A percentile compares a stretch with the other conserved stretches of the same genome.
These are phyloP conservation scores for Phoxinus dragarum DNA, from an alignment of 2,797 vertebrate genomes.

Conservation along the genomic window DNA sequence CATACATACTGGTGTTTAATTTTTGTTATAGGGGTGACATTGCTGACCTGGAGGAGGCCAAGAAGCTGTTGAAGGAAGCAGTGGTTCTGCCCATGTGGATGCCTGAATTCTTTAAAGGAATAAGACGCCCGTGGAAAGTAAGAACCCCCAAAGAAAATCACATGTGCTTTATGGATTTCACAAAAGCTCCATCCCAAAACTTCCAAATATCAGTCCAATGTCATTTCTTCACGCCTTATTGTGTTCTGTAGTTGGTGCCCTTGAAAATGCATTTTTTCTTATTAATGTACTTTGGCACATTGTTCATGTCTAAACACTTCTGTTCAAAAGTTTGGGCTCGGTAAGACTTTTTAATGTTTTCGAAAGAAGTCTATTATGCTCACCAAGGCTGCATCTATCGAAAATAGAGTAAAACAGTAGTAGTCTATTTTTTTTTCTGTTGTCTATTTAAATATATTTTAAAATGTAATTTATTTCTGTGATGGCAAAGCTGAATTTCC, in stretches of 20 bases:
- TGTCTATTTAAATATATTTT: too few relatives aligned
- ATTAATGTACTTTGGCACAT: neutral
- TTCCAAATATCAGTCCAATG: neutral
- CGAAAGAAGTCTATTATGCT: neutral
- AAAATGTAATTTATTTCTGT: too few relatives aligned
- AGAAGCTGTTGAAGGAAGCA: slow-evolving; percentile 95
- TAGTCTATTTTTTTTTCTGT: too few relatives aligned
- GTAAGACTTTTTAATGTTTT: neutral
- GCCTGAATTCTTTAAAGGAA: slow-evolving; percentile 98
- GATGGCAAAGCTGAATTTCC: too few relatives aligned
- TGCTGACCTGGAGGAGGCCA: slow-evolving; percentile 93
- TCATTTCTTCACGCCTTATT: neutral
- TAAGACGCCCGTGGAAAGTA: slow-evolving; percentile 97
- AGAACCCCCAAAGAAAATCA: neutral
- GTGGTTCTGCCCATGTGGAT: slow-evolving; percentile 99
- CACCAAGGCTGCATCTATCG: neutral
- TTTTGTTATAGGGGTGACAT: slow-evolving; percentile 88
- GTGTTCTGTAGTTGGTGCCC: neutral
- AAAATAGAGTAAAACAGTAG: neutral
- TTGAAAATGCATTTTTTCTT: neutral
- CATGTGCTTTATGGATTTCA: neutral
- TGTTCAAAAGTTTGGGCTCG: neutral
- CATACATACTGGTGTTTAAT: neutral
- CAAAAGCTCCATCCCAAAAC: neutral
- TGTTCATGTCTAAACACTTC: neutral